Evolutionary conservation across 2,113 vertebrate species (phyloP).

Genomic region (Notarius lentiginosus): DNA sequence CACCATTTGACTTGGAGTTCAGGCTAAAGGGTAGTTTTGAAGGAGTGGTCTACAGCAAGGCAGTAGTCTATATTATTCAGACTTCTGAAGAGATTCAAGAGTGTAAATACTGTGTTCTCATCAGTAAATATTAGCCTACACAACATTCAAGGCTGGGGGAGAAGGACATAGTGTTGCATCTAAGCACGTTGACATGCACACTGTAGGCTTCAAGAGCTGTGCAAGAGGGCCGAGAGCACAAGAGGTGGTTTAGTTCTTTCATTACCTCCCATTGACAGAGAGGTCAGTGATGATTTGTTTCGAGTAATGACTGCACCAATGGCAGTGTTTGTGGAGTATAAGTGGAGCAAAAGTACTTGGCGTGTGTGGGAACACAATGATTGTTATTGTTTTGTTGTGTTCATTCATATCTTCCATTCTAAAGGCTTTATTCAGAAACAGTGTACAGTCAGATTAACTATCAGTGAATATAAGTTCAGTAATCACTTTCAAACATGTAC

Average conservation of each 20-base stretch:
- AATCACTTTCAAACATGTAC: not conserved
- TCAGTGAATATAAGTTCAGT: not conserved
- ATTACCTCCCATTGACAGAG: conserved; percentile 6
- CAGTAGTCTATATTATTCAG: conserved; percentile 22
- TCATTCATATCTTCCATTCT: conserved; percentile 33
- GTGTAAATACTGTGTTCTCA: not conserved
- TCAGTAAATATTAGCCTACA: conserved; percentile 28
- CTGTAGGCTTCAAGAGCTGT: not conserved
- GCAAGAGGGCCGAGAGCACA: not conserved
- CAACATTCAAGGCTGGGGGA: not conserved
- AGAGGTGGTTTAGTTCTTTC: conserved; percentile 27
- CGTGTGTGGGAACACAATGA: conserved; percentile 27
- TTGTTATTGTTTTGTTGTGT: conserved; percentile 27
- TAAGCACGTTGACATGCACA: conserved; percentile 14
- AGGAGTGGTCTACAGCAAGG: not conserved
- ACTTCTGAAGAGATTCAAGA: conserved; percentile 37
- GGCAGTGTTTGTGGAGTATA: conserved; percentile 19
- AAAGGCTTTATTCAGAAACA: conserved; percentile 5
- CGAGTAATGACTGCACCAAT: conserved; percentile 13
- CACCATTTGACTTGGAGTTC: conserved; percentile 28
- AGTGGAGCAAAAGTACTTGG: conserved; percentile 22
- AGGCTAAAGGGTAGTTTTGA: not conserved
- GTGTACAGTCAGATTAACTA: not conserved
- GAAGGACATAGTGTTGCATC: not conserved
- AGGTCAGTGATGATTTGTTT: conserved; percentile 33